A percentile compares a stretch with the other conserved stretches of the same genome.
Conservation (phyloP, 53 echinoderm and acorn worm genomes). For the Mesocentrotus franciscanus region DNA sequence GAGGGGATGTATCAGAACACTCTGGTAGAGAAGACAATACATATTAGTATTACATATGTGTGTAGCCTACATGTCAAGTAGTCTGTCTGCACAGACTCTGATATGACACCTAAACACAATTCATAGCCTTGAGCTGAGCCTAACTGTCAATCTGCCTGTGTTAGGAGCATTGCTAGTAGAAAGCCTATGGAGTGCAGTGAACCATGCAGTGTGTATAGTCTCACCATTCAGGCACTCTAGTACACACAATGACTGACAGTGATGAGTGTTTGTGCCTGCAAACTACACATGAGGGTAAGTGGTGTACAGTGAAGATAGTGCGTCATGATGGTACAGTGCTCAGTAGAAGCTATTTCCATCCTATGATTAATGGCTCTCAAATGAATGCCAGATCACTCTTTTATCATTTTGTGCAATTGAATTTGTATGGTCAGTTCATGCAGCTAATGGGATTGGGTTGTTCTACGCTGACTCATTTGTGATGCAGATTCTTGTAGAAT, state of each 20-base stretch:
- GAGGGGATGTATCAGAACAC: background rate
- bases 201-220: no score
- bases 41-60: background rate
- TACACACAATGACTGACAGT: background rate
- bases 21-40: background rate
- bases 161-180: no score
- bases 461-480: background rate
- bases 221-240: no score
- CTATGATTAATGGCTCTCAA: constrained; percentile 23
- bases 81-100: background rate
- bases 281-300: background rate
- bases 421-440: background rate
- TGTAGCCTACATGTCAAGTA: background rate
- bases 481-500: background rate
- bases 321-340: background rate
- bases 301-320: background rate
- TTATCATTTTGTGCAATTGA: constrained; percentile 39
- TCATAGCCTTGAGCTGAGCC: no score
- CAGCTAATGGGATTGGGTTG: background rate
- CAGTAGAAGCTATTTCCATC: constrained; percentile 10
- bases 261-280: background rate
- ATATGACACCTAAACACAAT: no score
- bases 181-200: no score
- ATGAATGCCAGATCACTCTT: constrained; percentile 47
- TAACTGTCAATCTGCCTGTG: no score